Percentiles rank a stretch among this genome's conserved stretches.
phyloP scores from a whole-genome alignment of 2,888 invertebrate species.

The Calephelis perditalis region DNA sequence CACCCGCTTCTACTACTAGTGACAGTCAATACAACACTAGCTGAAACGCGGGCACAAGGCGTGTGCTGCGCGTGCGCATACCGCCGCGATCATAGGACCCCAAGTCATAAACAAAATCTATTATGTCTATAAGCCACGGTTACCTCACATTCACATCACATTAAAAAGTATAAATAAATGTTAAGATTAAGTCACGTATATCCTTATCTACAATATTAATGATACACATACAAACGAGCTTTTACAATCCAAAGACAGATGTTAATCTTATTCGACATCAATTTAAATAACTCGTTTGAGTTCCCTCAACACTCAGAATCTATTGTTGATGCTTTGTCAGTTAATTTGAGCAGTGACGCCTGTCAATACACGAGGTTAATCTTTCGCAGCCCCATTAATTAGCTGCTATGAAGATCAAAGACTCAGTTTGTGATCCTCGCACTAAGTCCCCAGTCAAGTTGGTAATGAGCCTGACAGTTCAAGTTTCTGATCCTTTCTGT shows the following conservation, averaged over 20 bases:
- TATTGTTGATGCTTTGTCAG: slow-evolving; percentile 15
- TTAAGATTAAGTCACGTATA: no score
- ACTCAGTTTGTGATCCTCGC: slow-evolving; percentile 51
- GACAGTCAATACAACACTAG: no score
- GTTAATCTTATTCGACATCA: not conserved
- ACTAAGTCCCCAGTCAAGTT: slow-evolving; percentile 58
- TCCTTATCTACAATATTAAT: no score
- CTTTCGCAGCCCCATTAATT: slow-evolving; percentile 65
- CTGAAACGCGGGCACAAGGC: no score
- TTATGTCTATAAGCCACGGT: no score
- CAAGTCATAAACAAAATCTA: no score
- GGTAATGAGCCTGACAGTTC: slow-evolving; percentile 61
- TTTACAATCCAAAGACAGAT: not conserved
- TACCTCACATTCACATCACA: no score
- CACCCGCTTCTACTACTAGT: no score
- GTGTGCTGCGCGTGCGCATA: no score
- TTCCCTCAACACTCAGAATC: slow-evolving; percentile 4
- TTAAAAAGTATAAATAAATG: no score
- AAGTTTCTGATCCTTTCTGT: slow-evolving; percentile 56
- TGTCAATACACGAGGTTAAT: slow-evolving; percentile 59
- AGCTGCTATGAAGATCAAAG: slow-evolving; percentile 70
- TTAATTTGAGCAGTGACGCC: slow-evolving; percentile 26
- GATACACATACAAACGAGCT: not conserved
- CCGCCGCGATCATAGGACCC: no score
- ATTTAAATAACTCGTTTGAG: slow-evolving; percentile 7